phyloP scores from a whole-genome alignment of 2,113 vertebrate genomes.

The Emydocephalus ijimae region DNA sequence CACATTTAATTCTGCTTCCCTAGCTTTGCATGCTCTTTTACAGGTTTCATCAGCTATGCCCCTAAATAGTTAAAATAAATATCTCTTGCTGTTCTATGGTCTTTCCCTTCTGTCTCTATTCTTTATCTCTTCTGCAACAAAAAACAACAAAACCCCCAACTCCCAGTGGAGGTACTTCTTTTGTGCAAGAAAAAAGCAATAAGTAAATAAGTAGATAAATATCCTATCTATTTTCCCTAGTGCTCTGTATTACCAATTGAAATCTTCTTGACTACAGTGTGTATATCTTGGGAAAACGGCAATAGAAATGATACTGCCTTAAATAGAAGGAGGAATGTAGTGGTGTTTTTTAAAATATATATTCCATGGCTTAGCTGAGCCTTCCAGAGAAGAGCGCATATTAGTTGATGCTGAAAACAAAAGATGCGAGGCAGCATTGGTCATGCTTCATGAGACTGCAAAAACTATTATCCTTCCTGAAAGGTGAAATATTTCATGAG shows the following conservation, averaged over 20 bases:
- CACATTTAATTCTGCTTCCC: background rate
- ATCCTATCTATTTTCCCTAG: background rate
- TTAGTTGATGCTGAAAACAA: conserved; percentile 19
- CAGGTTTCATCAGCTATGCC: background rate
- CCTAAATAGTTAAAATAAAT: background rate
- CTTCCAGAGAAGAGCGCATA: conserved; percentile 14
- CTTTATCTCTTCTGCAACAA: background rate
- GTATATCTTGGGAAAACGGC: background rate
- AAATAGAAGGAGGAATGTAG: background rate
- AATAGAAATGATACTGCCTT: background rate
- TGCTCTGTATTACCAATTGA: background rate
- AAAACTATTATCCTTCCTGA: conserved; percentile 38
- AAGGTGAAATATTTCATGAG: conserved; percentile 45
- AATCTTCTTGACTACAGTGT: conserved; percentile 3
- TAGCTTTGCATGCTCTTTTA: background rate
- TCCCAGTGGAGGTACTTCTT: background rate
- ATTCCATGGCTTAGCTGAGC: background rate
- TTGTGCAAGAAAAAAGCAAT: background rate
- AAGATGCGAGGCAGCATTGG: conserved; percentile 40
- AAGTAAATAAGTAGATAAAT: background rate
- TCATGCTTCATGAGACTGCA: conserved; percentile 38
- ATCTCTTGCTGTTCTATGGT: background rate
- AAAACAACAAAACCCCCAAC: background rate
- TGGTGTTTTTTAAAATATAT: background rate
- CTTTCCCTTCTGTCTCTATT: background rate